These are phyloP conservation scores for Acomys russatus DNA, from an alignment of 2,797 vertebrate species.

Conservation along the genomic window DNA sequence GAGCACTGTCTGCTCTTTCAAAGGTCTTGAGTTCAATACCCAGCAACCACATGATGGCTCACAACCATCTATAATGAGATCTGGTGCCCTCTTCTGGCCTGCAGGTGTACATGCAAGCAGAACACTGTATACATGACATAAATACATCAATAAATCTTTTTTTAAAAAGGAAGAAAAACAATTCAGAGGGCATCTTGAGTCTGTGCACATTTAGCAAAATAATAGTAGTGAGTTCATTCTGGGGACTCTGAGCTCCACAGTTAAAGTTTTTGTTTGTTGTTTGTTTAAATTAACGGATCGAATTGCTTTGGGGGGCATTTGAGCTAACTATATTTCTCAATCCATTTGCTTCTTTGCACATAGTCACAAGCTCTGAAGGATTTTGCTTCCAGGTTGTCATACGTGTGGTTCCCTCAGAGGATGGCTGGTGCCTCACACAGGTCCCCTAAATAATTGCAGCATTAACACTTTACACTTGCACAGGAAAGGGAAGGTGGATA, in stretches of 20 bases:
- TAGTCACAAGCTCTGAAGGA: not conserved
- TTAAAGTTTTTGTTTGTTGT: not conserved
- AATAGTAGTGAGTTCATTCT: not conserved
- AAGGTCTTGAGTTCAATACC: no score
- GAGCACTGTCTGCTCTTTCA: no score
- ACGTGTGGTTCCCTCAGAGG: not conserved
- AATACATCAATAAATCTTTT: no score
- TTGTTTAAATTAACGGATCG: not conserved
- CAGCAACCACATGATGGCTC: no score
- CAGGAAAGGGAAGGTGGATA: constrained; percentile 31
- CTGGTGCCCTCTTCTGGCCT: no score
- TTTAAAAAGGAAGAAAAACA: not conserved
- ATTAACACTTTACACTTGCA: constrained; percentile 4
- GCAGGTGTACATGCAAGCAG: no score
- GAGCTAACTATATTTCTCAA: constrained; percentile 3
- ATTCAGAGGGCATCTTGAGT: not conserved
- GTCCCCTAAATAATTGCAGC: not conserved
- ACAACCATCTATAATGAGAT: no score
- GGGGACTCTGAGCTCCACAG: not conserved
- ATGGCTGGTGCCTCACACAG: not conserved
- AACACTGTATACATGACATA: no score
- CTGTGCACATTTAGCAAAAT: not conserved
- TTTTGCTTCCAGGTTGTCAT: constrained; percentile 1
- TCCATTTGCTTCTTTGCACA: constrained; percentile 2
- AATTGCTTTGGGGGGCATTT: constrained; percentile 40